Evolutionary conservation across 2,797 vertebrate genomes (phyloP), one percentile per base, ranked within the genome.

Genomic region (Peromyscus nudipes): DNA sequence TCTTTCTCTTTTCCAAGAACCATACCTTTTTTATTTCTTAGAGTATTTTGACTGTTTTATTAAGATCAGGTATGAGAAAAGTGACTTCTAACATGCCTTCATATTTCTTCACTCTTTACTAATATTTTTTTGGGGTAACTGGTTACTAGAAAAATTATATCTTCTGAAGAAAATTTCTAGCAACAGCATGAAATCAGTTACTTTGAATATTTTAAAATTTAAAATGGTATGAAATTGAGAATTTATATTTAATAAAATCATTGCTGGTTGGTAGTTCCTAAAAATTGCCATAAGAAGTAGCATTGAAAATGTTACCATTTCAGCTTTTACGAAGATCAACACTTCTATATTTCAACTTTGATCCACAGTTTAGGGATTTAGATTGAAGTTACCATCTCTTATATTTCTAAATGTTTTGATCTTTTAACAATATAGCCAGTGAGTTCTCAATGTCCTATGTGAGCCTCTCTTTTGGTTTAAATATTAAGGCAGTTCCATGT

Each of bases 381-480:
- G 4, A 73, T 46, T 55, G 21, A 92, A 52, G 43, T 0, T 60
- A 40, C 29, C 67, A 25, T 85, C 43, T 84, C 40, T 89, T 65
- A 25, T 19, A 62, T 55, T 77, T 77, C 4, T 46, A 96, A 92
- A 52, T 85, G n/a, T 9, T 92, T 95, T 91, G 13, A 92, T 91
- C 2, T 64, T 96, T 65, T 55, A 88, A 1, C 46, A 62, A 85
- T n/a, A 60, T n/a, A 81, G n/a, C 0, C 62, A 27, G 8, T 3
- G 60, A 65, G 80, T 77, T 82, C 1, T 75, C 27, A 52, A 29
- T 4, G 52, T 84, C 23, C 40, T 40, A 25, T 0, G 31, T 23
- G 65, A 10, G 69, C 76, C 2, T 92, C 46, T 49, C 46, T 49
- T 49, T 49, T 49, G 46, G 10, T 49, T 49, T 49, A 49, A 49